Evolutionary conservation across 1,140 invertebrate species (phyloP).

Genomic region (Charaxes varanes): DNA sequence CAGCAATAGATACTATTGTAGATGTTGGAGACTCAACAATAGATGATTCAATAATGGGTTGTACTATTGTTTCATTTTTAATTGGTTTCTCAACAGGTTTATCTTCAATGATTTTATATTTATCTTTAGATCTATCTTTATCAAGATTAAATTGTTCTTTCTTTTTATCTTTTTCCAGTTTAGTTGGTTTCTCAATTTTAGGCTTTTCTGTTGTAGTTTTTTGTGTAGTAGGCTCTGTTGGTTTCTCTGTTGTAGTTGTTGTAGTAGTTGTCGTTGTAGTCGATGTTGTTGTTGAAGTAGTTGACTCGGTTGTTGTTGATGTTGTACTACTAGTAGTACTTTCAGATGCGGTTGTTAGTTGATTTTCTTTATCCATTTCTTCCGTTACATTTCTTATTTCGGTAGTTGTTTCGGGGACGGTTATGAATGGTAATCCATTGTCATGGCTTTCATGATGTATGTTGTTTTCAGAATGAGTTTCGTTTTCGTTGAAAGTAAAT

Average conservation of each 20-base stretch:
- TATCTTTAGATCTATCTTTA: slow-evolving; percentile 52
- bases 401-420: slow-evolving; percentile 19
- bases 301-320: slow-evolving; percentile 24
- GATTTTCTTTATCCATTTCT: slow-evolving; percentile 28
- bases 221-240: slow-evolving; percentile 28
- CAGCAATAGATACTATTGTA: slow-evolving; percentile 38
- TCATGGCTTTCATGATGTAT: slow-evolving; percentile 39
- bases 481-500: slow-evolving; percentile 42
- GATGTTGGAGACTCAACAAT: slow-evolving; percentile 37
- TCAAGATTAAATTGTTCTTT: slow-evolving; percentile 35
- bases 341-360: slow-evolving; percentile 24
- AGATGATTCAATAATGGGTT: slow-evolving; percentile 42
- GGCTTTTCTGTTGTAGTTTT: slow-evolving; percentile 35
- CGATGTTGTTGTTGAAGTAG: slow-evolving; percentile 29
- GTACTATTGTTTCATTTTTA: slow-evolving; percentile 28
- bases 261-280: slow-evolving; percentile 31
- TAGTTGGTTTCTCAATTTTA: slow-evolving; percentile 44
- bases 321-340: slow-evolving; percentile 27
- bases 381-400: slow-evolving; percentile 32
- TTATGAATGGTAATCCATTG: slow-evolving; percentile 20
- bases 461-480: slow-evolving; percentile 52
- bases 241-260: slow-evolving; percentile 30
- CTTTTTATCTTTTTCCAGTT: slow-evolving; percentile 52
- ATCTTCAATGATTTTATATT: slow-evolving; percentile 35
- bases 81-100: slow-evolving; percentile 28